Base-by-base conservation (phyloP, 2,797 vertebrate species). In the Novumbra hubbsi region DNA sequence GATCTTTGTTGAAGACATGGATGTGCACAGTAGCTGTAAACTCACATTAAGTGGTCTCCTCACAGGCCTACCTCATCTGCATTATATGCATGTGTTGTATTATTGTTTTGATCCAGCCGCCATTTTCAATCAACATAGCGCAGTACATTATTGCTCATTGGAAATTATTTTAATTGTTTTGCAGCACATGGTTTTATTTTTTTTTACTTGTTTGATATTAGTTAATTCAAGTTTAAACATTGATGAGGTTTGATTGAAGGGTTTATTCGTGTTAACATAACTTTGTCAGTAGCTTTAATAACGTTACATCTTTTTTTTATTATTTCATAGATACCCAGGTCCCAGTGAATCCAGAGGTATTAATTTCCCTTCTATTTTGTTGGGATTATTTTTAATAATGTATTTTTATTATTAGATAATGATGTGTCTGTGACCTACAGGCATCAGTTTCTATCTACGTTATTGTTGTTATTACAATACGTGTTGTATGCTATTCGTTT, bases 1-100 rank as follows among this genome's bases (percentile, higher is more conserved):
- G 65, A 73, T 80, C 68, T 75, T 75, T 85, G 28, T 27, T 52
- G 77, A 27, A 63, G 66, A 81, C 71, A 73, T 80, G 77, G 38
- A 79, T 71, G 30, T 76, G 70, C 48, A 32, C 11, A 32, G 32
- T 11, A 21, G 78, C 5, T n/a, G 30, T 49, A 75, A 8, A 63
- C 34, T 72, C 72, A 78, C 45, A 52, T 38, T 38, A 38, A 38
- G 4, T 7, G 5, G 34, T 77, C 68, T 76, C 21, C 38, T 75
- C 68, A 5, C 76, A 68, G 62, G 64, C 52, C 21, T 45, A 0
- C 50, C 21, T 70, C 64, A 38, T 28, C 48, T 28, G 24, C 60
- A 17, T 9, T 34, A 65, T 65, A 65, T 28, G 63, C 60, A 24
- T 63, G n/a, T 11, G n/a, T n/a, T 21, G 7, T 38, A 38, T 38